Conservation (phyloP, 2,113 vertebrate genomes). For the Oriolus oriolus region DNA sequence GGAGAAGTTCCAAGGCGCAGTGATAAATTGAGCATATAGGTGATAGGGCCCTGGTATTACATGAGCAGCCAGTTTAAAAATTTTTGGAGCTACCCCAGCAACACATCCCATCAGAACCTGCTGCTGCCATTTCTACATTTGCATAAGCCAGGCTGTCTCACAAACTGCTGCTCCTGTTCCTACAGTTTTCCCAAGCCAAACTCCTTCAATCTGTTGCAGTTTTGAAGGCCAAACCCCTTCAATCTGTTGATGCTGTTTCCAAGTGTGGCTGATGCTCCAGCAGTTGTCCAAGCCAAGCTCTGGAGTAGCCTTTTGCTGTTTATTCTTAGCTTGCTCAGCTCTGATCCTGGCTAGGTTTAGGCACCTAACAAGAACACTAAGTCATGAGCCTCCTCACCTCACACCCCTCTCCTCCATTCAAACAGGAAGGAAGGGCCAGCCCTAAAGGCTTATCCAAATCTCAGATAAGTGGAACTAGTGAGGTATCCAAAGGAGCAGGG, state of each 20-base stretch:
- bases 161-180: conserved; percentile 55
- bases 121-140: conserved; percentile 56
- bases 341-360: not conserved
- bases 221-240: conserved; percentile 61
- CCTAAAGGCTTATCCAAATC: not conserved
- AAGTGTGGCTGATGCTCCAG: conserved; percentile 57
- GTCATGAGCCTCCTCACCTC: not conserved
- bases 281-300: conserved; percentile 43
- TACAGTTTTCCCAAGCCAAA: conserved; percentile 53
- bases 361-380: not conserved
- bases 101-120: conserved; percentile 57
- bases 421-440: not conserved
- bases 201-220: conserved; percentile 62
- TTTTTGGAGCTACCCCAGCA: conserved; percentile 59
- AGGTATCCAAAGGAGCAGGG: not conserved
- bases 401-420: not conserved
- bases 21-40: conserved; percentile 70
- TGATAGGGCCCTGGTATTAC: conserved; percentile 61
- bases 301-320: not conserved
- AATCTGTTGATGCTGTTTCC: conserved; percentile 55
- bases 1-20: conserved; percentile 58
- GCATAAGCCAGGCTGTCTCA: conserved; percentile 55
- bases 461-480: not conserved
- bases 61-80: conserved; percentile 60
- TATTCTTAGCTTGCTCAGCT: conserved; percentile 41